phyloP scores from a whole-genome alignment of 2,797 vertebrate species.

The Holocentrus rufus region DNA sequence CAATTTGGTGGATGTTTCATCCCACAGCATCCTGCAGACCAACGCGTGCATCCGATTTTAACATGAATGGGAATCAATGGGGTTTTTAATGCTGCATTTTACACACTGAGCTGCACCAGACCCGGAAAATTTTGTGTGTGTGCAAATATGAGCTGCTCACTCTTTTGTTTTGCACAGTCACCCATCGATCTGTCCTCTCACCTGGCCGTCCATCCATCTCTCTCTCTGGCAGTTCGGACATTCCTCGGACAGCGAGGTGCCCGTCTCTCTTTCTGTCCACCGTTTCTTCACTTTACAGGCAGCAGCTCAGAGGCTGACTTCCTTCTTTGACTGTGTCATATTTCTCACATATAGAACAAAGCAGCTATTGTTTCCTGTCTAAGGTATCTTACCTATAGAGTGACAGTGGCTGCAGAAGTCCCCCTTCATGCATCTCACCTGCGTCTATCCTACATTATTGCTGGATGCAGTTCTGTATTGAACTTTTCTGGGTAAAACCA shows the following conservation, averaged over 20 bases:
- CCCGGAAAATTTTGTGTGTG: neutral
- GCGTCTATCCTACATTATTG: no score
- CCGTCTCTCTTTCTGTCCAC: constrained; percentile 2
- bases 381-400: neutral
- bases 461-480: no score
- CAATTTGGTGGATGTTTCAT: constrained; percentile 10
- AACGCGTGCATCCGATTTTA: neutral
- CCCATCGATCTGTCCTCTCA: neutral
- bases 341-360: neutral
- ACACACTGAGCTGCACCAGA: neutral
- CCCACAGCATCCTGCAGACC: constrained; percentile 13
- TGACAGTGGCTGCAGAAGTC: no score
- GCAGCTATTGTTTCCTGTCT: neutral
- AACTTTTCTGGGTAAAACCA: no score
- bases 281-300: neutral
- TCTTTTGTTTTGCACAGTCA: neutral
- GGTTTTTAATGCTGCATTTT: no score
- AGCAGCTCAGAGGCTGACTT: neutral
- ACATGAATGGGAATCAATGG: neutral
- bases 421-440: no score
- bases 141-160: neutral
- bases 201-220: constrained; percentile 4
- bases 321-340: neutral
- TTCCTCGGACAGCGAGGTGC: constrained; percentile 27
- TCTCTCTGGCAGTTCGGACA: constrained; percentile 16